A percentile compares a stretch with the other conserved stretches of the same genome.
phyloP scores from a whole-genome alignment of 2,113 vertebrate genomes.

The Sphyrna mokarran region DNA sequence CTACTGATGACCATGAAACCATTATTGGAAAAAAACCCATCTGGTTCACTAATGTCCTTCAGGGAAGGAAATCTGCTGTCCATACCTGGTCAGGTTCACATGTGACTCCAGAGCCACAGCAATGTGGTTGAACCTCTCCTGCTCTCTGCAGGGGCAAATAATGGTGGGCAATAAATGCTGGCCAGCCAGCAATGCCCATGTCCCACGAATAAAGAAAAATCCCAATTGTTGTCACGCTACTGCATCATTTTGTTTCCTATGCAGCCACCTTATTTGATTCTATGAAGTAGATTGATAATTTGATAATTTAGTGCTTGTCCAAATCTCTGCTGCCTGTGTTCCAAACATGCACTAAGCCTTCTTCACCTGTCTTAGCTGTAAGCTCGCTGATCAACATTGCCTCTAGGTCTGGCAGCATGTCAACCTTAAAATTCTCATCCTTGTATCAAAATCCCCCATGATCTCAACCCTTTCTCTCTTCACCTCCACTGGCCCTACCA shows the following conservation, averaged over 20 bases:
- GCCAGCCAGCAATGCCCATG: no score
- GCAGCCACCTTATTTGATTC: background rate
- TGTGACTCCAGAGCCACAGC: no score
- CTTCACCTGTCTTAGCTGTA: background rate
- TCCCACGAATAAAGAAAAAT: no score
- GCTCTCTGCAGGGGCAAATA: no score
- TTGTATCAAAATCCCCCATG: background rate
- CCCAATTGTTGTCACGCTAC: background rate
- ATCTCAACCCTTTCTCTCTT: background rate
- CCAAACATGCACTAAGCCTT: background rate
- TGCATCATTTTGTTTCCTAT: background rate
- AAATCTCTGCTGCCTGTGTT: no score
- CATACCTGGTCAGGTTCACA: no score
- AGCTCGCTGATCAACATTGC: background rate
- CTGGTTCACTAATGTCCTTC: no score
- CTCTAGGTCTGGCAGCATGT: background rate
- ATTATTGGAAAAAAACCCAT: no score
- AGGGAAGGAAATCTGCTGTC: no score
- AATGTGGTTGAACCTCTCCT: no score
- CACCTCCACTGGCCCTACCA: background rate
- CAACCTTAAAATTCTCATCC: background rate
- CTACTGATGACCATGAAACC: no score
- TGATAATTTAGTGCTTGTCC: background rate
- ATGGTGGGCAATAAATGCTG: no score
- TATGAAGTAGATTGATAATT: background rate